Evolutionary conservation across 2,888 invertebrate species (phyloP).

Genomic region (Reticulitermes lucifugus): DNA sequence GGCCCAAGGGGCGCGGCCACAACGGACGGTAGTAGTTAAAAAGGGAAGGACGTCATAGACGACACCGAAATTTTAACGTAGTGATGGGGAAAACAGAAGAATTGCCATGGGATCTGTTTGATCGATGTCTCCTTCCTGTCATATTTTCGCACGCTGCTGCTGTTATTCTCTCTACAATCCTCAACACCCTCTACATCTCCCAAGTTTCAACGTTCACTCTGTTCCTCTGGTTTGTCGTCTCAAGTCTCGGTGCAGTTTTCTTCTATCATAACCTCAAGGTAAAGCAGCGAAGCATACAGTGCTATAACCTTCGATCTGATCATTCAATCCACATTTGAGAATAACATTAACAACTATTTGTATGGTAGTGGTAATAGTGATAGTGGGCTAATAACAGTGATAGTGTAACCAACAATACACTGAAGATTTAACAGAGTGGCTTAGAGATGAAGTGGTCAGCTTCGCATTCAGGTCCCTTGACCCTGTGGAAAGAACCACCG

Average conservation of each 20-base stretch:
- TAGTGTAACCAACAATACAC: background rate
- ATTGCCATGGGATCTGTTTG: slow-evolving; percentile 72
- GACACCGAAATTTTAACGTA: slow-evolving; percentile 7
- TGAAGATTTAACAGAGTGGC: too few relatives aligned
- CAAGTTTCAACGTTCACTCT: slow-evolving; percentile 82
- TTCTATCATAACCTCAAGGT: slow-evolving; percentile 86
- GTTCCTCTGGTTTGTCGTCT: slow-evolving; percentile 81
- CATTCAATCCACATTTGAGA: background rate
- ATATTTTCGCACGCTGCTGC: slow-evolving; percentile 85
- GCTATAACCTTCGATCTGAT: too few relatives aligned
- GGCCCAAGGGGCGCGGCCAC: background rate
- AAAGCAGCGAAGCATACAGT: slow-evolving; percentile 58
- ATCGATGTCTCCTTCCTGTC: slow-evolving; percentile 80
- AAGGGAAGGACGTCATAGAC: background rate
- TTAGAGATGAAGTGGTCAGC: too few relatives aligned
- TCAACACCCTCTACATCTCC: slow-evolving; percentile 79
- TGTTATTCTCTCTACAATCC: slow-evolving; percentile 77
- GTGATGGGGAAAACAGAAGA: slow-evolving; percentile 56
- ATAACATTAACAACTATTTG: background rate
- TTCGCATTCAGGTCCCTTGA: too few relatives aligned
- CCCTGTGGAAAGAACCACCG: too few relatives aligned
- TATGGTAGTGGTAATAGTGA: too few relatives aligned
- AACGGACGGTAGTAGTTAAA: background rate
- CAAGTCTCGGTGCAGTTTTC: slow-evolving; percentile 79
- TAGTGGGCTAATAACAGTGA: background rate